A percentile compares a stretch with the other conserved stretches of the same genome.
phyloP scores from a whole-genome alignment of 1,140 invertebrate species.

The Delia radicum region DNA sequence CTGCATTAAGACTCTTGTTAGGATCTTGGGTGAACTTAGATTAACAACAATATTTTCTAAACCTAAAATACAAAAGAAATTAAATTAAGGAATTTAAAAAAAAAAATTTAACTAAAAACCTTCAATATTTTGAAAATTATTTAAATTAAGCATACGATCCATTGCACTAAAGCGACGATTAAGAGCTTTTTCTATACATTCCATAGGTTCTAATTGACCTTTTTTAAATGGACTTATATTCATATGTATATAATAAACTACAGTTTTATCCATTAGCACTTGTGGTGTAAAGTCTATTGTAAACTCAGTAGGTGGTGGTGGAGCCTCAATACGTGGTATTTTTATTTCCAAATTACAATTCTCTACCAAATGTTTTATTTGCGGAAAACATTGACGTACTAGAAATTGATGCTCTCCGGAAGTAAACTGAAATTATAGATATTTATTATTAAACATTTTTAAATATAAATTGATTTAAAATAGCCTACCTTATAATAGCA shows the following conservation, averaged over 20 bases:
- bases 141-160: slow-evolving; percentile 40
- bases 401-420: slow-evolving; percentile 41
- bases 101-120: slow-evolving; percentile 9
- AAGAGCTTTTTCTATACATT: slow-evolving; percentile 36
- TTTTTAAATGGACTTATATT: slow-evolving; percentile 36
- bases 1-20: slow-evolving; percentile 32
- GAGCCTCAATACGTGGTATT: slow-evolving; percentile 31
- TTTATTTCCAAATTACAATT: slow-evolving; percentile 37
- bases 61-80: slow-evolving; percentile 14
- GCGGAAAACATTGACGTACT: slow-evolving; percentile 43
- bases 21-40: slow-evolving; percentile 36
- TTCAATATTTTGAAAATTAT: slow-evolving; percentile 36
- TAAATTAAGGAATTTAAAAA: background rate
- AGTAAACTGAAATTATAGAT: slow-evolving; percentile 30
- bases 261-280: slow-evolving; percentile 12
- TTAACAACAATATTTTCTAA: slow-evolving; percentile 39
- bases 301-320: background rate
- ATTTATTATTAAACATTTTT: background rate
- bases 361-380: slow-evolving; percentile 38
- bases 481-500: slow-evolving; percentile 50
- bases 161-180: slow-evolving; percentile 35
- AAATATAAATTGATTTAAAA: background rate
- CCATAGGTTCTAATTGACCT: slow-evolving; percentile 37
- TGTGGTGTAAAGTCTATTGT: background rate
- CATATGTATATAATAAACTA: slow-evolving; percentile 41